Base-by-base conservation (phyloP, 2,888 invertebrate genomes). In the Catocala fraxini region DNA sequence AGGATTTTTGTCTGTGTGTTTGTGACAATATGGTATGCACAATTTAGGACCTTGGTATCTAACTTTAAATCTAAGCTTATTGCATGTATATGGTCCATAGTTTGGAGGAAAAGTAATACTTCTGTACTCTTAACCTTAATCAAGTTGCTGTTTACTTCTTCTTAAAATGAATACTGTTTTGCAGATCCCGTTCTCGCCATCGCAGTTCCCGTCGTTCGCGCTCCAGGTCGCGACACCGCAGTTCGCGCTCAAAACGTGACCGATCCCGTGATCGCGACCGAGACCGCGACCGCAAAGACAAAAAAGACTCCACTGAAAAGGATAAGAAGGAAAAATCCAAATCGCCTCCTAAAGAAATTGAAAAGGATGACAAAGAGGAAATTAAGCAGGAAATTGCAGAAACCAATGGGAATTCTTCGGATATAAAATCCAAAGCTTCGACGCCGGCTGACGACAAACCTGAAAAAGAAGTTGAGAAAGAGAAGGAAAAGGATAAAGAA, bases 191-290 rank as follows among this genome's bases (percentile, higher is more conserved):
- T 33, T 95, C 95, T 9, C 92, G 95, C 0, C 95, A 95, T 73
- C 95, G 95, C 68, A 93, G 95, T 57, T 95, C 96, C 0, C 95
- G 95, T 42, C 95, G 95, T 0, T 88, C 92, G 0, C 90, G 93
- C 9, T 94, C 94, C 0, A 84, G 90, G 48, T 95, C 95, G 0
- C 90, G 95, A 11, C 95, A 95, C 72, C 95, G 95, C 76, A 91
- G 95, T 63, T 95, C 96, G 0, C 89, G 93, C 39, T 88, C 93
- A 35, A 94, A 94, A 68, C 92, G 93, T 12, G 94, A 94, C 65
- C 88, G 91, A 51, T 93, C 93, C 13, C 88, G 89, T 4, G 93
- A 93, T 53, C 79, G 79, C 45, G 77, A 79, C 35, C 63, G 66
- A 46, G 76, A 76, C 34, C 81, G 82, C 6, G 86, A 88, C 55